These are phyloP conservation scores for Mamestra brassicae DNA, from an alignment of 2,888 invertebrate species.

Conservation along the genomic window DNA sequence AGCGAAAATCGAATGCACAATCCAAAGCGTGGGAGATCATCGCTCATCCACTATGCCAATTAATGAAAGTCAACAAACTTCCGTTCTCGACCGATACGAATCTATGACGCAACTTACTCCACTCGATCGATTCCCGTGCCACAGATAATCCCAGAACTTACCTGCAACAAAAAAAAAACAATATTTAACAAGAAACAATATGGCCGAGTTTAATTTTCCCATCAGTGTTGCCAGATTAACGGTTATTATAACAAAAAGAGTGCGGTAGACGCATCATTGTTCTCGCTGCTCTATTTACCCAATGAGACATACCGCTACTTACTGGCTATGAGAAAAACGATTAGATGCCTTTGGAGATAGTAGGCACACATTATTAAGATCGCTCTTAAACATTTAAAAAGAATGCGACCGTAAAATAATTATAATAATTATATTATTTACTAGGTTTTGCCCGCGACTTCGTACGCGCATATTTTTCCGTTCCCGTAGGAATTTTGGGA, in stretches of 20 bases:
- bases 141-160: constrained; percentile 66
- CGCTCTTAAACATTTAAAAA: not conserved
- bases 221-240: constrained; percentile 75
- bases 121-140: constrained; percentile 17
- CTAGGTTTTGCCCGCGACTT: too few species aligned
- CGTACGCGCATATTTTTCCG: too few species aligned
- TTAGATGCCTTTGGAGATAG: constrained; percentile 52
- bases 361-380: constrained; percentile 28
- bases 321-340: constrained; percentile 57
- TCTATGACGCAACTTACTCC: constrained; percentile 46
- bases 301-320: constrained; percentile 78
- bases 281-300: constrained; percentile 86
- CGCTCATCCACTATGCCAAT: constrained; percentile 5
- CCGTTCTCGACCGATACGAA: constrained; percentile 15
- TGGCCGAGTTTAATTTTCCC: constrained; percentile 71
- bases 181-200: constrained; percentile 61
- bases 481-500: too few species aligned
- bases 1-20: not conserved
- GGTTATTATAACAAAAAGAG: constrained; percentile 77
- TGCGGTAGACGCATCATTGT: constrained; percentile 83
- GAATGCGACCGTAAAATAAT: not conserved
- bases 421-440: not conserved
- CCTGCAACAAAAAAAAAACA: constrained; percentile 68
- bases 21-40: constrained; percentile 10
- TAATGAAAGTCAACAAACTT: constrained; percentile 20